Evolutionary conservation across 1,140 invertebrate genomes (phyloP).

Genomic region (Metopolophium dirhodum): DNA sequence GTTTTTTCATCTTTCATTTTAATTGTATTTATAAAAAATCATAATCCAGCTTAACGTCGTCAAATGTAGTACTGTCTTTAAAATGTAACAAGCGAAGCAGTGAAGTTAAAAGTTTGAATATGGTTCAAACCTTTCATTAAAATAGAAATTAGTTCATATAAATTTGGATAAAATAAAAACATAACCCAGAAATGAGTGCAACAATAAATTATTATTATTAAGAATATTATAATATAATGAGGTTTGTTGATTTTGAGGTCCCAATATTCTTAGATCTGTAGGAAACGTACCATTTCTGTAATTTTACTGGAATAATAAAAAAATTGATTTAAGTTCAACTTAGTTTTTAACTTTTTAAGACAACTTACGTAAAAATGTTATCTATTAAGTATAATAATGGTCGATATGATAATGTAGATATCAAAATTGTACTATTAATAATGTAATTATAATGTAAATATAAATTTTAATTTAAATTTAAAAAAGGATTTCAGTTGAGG

Average conservation of each 20-base stretch:
- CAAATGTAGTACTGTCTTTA: no score
- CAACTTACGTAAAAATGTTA: not conserved
- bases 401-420: not conserved
- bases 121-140: not conserved
- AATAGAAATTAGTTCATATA: not conserved
- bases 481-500: not conserved
- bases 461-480: not conserved
- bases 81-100: not conserved
- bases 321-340: not conserved
- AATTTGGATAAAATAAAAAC: not conserved
- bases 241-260: not conserved
- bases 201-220: not conserved
- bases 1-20: no score
- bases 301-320: not conserved
- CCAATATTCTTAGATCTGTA: not conserved
- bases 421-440: not conserved
- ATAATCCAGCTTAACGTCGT: no score
- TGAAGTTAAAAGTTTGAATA: not conserved
- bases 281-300: not conserved
- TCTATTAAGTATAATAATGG: not conserved
- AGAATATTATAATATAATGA: not conserved
- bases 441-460: no score
- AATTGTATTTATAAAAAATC: no score
- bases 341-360: not conserved
- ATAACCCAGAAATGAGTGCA: not conserved